These are phyloP conservation scores for Drosophila santomea DNA, from an alignment of 1,140 invertebrate species.

Conservation along the genomic window DNA sequence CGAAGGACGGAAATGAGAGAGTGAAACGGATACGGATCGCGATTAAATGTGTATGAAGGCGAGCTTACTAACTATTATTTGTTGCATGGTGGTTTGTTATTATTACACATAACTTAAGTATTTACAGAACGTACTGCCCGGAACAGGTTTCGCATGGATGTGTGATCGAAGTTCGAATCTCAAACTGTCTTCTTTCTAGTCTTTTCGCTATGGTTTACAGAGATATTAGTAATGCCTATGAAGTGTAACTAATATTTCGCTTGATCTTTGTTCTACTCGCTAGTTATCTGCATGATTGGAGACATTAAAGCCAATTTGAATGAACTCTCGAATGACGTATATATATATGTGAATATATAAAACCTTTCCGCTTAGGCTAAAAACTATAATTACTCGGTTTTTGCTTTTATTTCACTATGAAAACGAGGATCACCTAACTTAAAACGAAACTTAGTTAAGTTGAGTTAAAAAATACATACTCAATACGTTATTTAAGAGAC, in stretches of 20 bases:
- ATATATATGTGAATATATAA: conserved; percentile 45
- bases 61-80: conserved; percentile 75
- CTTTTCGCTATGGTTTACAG: conserved; percentile 27
- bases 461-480: conserved; percentile 72
- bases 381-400: conserved; percentile 75
- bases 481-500: conserved; percentile 67
- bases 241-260: conserved; percentile 46
- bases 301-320: conserved; percentile 35
- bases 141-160: conserved; percentile 34
- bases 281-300: conserved; percentile 40
- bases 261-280: conserved; percentile 45
- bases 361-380: conserved; percentile 50
- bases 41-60: conserved; percentile 47
- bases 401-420: conserved; percentile 67
- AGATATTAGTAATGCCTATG: conserved; percentile 24
- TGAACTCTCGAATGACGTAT: conserved; percentile 33
- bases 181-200: conserved; percentile 33
- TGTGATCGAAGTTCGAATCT: conserved; percentile 36
- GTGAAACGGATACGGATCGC: conserved; percentile 29
- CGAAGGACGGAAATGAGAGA: conserved; percentile 52
- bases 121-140: conserved; percentile 69
- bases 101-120: conserved; percentile 66
- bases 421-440: conserved; percentile 72
- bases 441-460: conserved; percentile 67
- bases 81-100: conserved; percentile 65